Evolutionary conservation across 2,113 vertebrate species (phyloP), one percentile per base, ranked within the genome.

Genomic region (Ciconia boyciana): DNA sequence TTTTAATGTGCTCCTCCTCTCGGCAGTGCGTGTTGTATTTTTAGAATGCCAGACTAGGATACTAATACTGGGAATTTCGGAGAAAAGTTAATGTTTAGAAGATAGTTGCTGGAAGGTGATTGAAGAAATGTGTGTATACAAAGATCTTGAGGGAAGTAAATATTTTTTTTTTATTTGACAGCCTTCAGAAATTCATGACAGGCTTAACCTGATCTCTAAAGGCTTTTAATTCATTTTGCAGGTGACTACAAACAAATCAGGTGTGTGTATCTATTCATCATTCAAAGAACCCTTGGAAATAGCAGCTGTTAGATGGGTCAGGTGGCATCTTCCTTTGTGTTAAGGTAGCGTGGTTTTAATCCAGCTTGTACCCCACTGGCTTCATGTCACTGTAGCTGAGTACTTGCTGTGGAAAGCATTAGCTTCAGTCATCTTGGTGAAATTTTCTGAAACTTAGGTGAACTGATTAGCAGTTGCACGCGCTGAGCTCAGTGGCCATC

Each of bases 191-290:
- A 39, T 82, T 84, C 69, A 34, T 65, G 71, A 64, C 29, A 68
- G 39, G 29, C 41, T 94, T 64, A 83, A 88, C 84, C 62, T 94
- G 89, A 80, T 96, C 58, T 89, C 66, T 61, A 43, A 83, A 93
- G 55, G 66, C 62, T 88, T 83, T 79, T 72, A 44, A 62, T 94
- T 84, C 68, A 83, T 91, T 81, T 90, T 96, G 75, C 89, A 88
- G 80, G 68, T 85, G 82, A 91, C 82, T 88, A 12, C 81, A 91
- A 51, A 85, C 60, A 86, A 52, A 72, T 85, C 41, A 55, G 70
- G 16, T 89, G 16, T 78, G 5, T 19, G 13, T 64, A 46, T 65
- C 60, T 87, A 6, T 88, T 72, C 54, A 19, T 83, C 54, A 32
- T 90, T 84, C 70, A 61, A 58, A 70, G 70, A 72, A 65, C 74